A percentile compares a stretch with the other conserved stretches of the same genome.
Conservation (phyloP, 2,797 vertebrate species). For the Enteromius fasciolatus region DNA sequence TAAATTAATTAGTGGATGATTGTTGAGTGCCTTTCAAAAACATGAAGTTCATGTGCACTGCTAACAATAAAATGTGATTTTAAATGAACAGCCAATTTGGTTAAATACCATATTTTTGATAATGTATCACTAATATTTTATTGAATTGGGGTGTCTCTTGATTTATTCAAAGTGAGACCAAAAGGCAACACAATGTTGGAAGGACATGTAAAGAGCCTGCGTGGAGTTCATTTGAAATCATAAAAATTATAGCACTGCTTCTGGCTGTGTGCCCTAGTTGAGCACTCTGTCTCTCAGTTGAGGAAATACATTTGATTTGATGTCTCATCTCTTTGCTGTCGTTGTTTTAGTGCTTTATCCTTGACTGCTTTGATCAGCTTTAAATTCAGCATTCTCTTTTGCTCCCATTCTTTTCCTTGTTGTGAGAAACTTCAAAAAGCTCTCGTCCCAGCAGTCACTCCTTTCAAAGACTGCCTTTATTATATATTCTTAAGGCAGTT, state of each 20-base stretch:
- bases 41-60: not conserved
- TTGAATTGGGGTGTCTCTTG: not conserved
- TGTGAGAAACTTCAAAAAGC: conserved; percentile 10
- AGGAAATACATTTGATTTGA: conserved; percentile 24
- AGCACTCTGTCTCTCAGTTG: conserved; percentile 15
- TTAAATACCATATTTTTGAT: not conserved
- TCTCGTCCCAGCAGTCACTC: not conserved
- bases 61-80: not conserved
- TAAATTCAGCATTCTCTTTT: conserved; percentile 5
- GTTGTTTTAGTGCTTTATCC: conserved; percentile 20
- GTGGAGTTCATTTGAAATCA: not conserved
- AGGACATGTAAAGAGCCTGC: not conserved
- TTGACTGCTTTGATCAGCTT: conserved; percentile 35
- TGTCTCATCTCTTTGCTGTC: conserved; percentile 55
- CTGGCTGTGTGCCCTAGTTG: conserved; percentile 25
- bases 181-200: not conserved
- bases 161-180: not conserved
- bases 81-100: not conserved
- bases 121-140: not conserved
- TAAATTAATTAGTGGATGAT: not conserved
- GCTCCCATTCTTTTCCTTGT: not conserved
- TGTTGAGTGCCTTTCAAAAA: not conserved
- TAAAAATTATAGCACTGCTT: not conserved
- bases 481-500: not conserved
- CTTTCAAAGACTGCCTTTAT: conserved; percentile 9